These are phyloP conservation scores for Zelleria hepariella DNA, from an alignment of 2,888 invertebrate genomes.

Conservation along the genomic window DNA sequence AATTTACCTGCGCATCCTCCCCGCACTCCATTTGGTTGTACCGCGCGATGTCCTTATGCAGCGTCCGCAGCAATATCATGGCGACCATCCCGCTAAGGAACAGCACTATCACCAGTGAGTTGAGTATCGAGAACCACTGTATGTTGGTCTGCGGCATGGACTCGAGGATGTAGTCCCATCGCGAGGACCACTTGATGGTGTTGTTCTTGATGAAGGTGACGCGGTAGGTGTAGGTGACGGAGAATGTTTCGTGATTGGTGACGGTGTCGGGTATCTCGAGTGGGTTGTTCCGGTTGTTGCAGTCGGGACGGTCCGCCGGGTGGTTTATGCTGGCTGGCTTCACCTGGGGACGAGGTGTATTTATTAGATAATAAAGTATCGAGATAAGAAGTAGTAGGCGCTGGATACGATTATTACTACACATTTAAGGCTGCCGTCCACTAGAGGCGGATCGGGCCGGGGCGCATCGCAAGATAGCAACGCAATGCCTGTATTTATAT, in stretches of 20 bases:
- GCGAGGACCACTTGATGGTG: slow-evolving; percentile 95
- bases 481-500: no score
- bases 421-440: no score
- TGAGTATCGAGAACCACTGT: slow-evolving; percentile 99
- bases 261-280: slow-evolving; percentile 79
- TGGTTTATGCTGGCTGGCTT: slow-evolving; percentile 74
- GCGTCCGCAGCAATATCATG: slow-evolving; percentile 96
- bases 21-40: slow-evolving; percentile 96
- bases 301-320: slow-evolving; percentile 57
- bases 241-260: slow-evolving; percentile 61
- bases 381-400: no score
- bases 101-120: slow-evolving; percentile 96
- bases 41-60: slow-evolving; percentile 98
- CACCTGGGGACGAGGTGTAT: slow-evolving; percentile 28
- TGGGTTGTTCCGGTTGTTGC: slow-evolving; percentile 66
- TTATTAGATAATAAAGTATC: no score
- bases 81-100: slow-evolving; percentile 99
- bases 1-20: slow-evolving; percentile 91
- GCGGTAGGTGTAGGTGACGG: slow-evolving; percentile 89
- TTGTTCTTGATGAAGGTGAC: slow-evolving; percentile 85
- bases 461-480: no score
- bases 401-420: no score
- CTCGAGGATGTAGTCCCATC: slow-evolving; percentile 99
- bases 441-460: no score
- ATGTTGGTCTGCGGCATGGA: slow-evolving; percentile 99